Base-by-base conservation (phyloP, 92 coral and sea anemone genomes). In the Zoanthus solanderi region DNA sequence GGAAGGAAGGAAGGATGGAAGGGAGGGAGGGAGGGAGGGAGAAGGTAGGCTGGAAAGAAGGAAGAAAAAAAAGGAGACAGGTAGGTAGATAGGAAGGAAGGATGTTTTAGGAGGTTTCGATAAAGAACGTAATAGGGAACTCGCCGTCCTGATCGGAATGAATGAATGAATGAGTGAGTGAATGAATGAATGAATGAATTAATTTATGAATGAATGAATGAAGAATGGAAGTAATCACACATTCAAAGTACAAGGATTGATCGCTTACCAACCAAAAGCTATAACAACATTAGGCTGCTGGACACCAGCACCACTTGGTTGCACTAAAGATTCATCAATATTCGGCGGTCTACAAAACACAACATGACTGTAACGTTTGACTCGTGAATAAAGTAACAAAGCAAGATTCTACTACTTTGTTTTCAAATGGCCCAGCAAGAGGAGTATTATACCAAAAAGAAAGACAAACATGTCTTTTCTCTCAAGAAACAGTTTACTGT, bases 211-310 rank as follows among this genome's bases (percentile, higher is more conserved):
- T 8, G 61, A 56, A 56, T 2, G 14, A 56, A 56, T 9, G 14
- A 56, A 56, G 14, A 14, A 6, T 6, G 61, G 61, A 56, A 56
- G 61, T 2, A 56, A 56, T 9, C 61, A 56, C 6, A 14, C 61
- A 56, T 56, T 5, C 6, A 57, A 56, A 56, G 14, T 56, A 56
- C 63, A 57, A 57, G 15, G 12, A 57, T 9, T 23, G 31, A 56
- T 23, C 66, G 78, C 97, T 89, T 78, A 96, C 99, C 99, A 96
- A 52, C 96, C 98, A 91, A 92, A 96, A 18, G 93, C 96, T 13
- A 96, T 89, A 2, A 96, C 90, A 17, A 96, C 94, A 74, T 95
- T 96, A 12, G 92, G 92, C 46, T 84, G 86, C 78, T 87, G 85
- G 16, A 90, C 92, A 72, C 78, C 88, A 69, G 86, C 47, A 45